phyloP scores from a whole-genome alignment of 1,140 invertebrate genomes.

The Homalodisca vitripennis region DNA sequence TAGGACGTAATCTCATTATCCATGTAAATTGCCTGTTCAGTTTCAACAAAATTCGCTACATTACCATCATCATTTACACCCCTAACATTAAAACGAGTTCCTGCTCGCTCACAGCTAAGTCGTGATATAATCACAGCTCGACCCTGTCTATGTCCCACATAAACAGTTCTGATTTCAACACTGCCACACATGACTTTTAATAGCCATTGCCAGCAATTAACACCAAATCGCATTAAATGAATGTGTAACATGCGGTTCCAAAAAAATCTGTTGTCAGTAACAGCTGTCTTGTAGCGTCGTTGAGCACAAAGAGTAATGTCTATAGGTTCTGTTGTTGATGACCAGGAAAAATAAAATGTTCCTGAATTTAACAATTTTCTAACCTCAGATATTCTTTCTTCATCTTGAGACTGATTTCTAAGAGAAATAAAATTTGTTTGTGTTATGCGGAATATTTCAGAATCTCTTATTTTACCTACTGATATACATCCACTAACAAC shows the following conservation, averaged over 20 bases:
- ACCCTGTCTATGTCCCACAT: constrained; percentile 90
- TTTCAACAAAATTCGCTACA: constrained; percentile 99
- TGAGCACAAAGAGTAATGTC: constrained; percentile 95
- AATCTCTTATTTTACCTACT: constrained; percentile 89
- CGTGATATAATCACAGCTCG: constrained; percentile 92
- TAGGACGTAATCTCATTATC: constrained; percentile 84
- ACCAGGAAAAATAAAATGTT: constrained; percentile 95
- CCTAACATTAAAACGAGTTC: constrained; percentile 94
- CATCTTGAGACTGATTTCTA: constrained; percentile 73
- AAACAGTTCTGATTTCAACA: constrained; percentile 93
- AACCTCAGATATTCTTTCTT: constrained; percentile 78
- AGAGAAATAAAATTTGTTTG: constrained; percentile 88
- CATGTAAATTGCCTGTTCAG: constrained; percentile 93
- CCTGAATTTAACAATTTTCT: constrained; percentile 92
- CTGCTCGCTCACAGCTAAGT: constrained; percentile 94
- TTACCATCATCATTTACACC: constrained; percentile 99
- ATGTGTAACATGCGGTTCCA: constrained; percentile 91
- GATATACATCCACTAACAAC: constrained; percentile 94
- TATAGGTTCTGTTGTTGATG: constrained; percentile 55
- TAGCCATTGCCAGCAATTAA: constrained; percentile 86
- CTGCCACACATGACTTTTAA: constrained; percentile 94
- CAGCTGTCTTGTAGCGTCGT: constrained; percentile 69
- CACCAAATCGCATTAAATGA: constrained; percentile 85
- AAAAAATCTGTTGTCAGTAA: constrained; percentile 86
- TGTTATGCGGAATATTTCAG: constrained; percentile 92